These are phyloP conservation scores for Melipona bicolor DNA, from an alignment of 2,888 invertebrate species.

Conservation along the genomic window DNA sequence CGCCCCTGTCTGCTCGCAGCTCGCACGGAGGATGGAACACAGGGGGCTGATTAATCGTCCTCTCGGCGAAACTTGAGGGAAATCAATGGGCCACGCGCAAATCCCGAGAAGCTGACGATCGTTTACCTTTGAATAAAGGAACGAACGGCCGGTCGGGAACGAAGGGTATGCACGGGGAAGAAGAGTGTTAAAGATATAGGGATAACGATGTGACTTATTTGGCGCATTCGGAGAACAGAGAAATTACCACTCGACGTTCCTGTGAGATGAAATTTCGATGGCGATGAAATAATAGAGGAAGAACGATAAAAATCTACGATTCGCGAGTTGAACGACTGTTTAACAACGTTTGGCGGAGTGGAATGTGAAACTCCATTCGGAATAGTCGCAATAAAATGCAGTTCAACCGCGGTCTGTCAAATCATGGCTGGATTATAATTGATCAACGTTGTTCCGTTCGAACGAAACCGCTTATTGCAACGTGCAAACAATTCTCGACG, in stretches of 20 bases:
- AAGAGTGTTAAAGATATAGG: slow-evolving; percentile 5
- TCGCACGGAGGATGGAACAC: neutral
- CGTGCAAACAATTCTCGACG: neutral
- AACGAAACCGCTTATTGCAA: neutral
- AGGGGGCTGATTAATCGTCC: slow-evolving; percentile 66
- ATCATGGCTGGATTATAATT: neutral
- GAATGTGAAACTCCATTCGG: neutral
- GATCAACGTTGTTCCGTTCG: neutral
- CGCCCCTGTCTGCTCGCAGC: no score
- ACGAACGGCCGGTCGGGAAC: neutral
- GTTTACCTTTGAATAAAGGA: slow-evolving; percentile 32
- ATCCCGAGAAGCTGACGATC: slow-evolving; percentile 44
- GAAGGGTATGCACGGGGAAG: neutral
- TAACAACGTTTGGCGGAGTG: neutral
- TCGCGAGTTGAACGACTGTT: neutral
- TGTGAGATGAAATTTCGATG: neutral
- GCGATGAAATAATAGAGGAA: neutral
- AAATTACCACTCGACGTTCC: neutral
- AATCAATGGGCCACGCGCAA: slow-evolving; percentile 67
- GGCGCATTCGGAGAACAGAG: neutral
- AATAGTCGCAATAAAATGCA: neutral
- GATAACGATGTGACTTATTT: slow-evolving; percentile 6
- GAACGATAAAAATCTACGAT: neutral
- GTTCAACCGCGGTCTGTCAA: neutral
- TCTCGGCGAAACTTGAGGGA: slow-evolving; percentile 59